A percentile compares a stretch with the other conserved stretches of the same genome.
Evolutionary conservation across 1,140 invertebrate species (phyloP).

Genomic region (Tyrophagus putrescentiae): DNA sequence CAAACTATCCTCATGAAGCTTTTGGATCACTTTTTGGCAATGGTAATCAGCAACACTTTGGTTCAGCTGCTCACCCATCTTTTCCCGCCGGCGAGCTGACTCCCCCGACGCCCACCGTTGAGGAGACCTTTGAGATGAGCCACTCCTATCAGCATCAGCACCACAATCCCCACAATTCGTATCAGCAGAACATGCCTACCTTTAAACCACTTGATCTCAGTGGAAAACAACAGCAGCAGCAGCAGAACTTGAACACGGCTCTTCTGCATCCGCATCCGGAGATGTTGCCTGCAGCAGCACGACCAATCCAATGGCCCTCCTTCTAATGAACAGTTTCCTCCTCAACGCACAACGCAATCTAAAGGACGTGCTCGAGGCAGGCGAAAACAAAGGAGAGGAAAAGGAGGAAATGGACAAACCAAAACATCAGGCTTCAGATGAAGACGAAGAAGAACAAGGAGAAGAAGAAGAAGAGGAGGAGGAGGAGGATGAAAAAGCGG

Average conservation of each 20-base stretch:
- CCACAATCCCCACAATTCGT: neutral
- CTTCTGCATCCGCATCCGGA: no score
- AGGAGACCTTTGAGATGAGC: no score
- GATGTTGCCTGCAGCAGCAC: no score
- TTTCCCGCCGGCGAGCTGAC: neutral
- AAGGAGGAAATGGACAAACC: neutral
- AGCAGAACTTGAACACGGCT: neutral
- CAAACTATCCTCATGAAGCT: no score
- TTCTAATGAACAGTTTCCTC: conserved; percentile 3
- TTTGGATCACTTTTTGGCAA: no score
- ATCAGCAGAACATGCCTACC: neutral
- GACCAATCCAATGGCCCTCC: conserved; percentile 6
- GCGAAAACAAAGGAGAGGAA: no score
- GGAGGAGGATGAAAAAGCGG: neutral
- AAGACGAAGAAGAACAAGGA: neutral
- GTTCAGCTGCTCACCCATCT: neutral
- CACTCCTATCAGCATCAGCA: no score
- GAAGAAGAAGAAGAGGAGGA: neutral
- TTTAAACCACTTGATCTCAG: conserved; percentile 11
- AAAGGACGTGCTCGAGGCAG: neutral
- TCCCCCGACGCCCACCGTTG: conserved; percentile 3
- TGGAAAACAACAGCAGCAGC: neutral
- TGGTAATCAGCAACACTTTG: no score
- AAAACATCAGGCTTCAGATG: neutral
- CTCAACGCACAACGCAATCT: conserved; percentile 12